These are phyloP conservation scores for Lymantria monacha DNA, from an alignment of 2,888 invertebrate species.

Conservation along the genomic window DNA sequence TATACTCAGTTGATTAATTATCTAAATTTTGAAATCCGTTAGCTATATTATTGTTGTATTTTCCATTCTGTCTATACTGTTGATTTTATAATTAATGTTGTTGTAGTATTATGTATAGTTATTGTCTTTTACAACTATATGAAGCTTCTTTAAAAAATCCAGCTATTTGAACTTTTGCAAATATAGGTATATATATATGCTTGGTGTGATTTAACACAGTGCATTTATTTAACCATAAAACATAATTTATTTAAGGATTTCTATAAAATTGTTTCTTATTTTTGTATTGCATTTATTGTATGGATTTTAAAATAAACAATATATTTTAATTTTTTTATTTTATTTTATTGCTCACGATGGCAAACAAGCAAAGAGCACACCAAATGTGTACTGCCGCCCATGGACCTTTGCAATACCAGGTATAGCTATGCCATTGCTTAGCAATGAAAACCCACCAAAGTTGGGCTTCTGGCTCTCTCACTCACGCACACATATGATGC, in stretches of 20 bases:
- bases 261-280: background rate
- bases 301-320: background rate
- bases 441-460: too few species aligned
- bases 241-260: background rate
- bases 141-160: slow-evolving; percentile 19
- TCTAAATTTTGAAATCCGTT: slow-evolving; percentile 5
- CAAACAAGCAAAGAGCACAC: too few species aligned
- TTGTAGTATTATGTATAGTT: slow-evolving; percentile 6
- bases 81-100: slow-evolving; percentile 11
- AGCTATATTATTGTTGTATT: slow-evolving; percentile 13
- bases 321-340: slow-evolving; percentile 6
- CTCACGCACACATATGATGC: too few species aligned
- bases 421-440: too few species aligned
- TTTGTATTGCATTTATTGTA: background rate
- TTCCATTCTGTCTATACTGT: slow-evolving; percentile 13
- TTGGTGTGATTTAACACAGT: slow-evolving; percentile 7
- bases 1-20: background rate
- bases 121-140: slow-evolving; percentile 20
- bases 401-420: too few species aligned
- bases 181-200: background rate
- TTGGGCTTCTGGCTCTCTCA: too few species aligned
- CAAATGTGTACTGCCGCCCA: too few species aligned
- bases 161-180: background rate
- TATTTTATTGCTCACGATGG: too few species aligned
- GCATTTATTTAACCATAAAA: slow-evolving; percentile 14